Evolutionary conservation across 2,888 invertebrate species (phyloP), one percentile per base, ranked within the genome.

Genomic region (Elysia crispata): DNA sequence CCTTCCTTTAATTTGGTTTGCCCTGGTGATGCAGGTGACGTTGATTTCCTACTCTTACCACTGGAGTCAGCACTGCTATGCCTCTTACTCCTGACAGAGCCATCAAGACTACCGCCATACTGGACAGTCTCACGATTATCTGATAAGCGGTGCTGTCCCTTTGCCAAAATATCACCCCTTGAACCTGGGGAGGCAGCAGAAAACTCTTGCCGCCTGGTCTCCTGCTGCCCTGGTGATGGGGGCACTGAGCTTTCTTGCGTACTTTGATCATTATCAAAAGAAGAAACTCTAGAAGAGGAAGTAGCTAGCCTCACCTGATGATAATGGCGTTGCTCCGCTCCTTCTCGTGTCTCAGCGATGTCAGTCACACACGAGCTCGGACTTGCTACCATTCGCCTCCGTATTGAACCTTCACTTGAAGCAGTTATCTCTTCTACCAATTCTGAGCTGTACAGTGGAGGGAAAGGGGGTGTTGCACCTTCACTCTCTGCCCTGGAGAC

Each of bases 351-450:
- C 54, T 80, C 78, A 31, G 84, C 83, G 54, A 80, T 84, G 50
- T 82, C 85, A 30, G 83, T 83, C n/a, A 84, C 83, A 78, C 83
- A 83, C 54, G 83, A 81, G 33, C 85, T 84, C 0, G 84, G 83
- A 25, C 83, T 83, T 49, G 60, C 70, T 20, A 57, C 80, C 30
- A 80, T 30, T 31, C 70, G 41, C 28, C 70, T 70, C 76, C 50
- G 82, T 64, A 60, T 70, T 11, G 41, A 6, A 11, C 5, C 41
- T 41, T 11, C 41, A 3, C 11, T 11, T n/a, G n/a, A n/a, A n/a
- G n/a, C n/a, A n/a, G n/a, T n/a, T 41, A 41, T 3, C 81, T 60
- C 60, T 15, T 60, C 60, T 25, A 13, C n/a, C 3, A 23, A 15
- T 13, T 60, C n/a, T 3, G 60, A 15, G n/a, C 5, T 60, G n/a